Conservation (phyloP, 2,888 invertebrate species). For the Torymus auratus region DNA sequence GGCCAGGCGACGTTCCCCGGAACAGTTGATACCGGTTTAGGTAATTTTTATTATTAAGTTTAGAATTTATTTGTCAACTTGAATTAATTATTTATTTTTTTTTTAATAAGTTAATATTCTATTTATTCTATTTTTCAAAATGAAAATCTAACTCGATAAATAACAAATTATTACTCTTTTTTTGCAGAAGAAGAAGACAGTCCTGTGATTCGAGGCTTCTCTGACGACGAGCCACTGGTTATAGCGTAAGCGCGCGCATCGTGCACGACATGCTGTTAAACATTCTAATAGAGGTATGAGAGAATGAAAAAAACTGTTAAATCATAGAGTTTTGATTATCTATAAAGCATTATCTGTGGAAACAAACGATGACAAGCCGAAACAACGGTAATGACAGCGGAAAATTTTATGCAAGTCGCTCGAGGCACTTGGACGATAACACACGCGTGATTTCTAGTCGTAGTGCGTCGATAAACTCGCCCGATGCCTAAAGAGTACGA, state of each 20-base stretch:
- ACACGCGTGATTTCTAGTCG: conserved; percentile 58
- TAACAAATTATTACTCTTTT: conserved; percentile 34
- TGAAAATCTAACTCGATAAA: neutral
- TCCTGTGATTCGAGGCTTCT: conserved; percentile 93
- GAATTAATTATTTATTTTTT: too few species aligned
- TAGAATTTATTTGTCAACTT: too few species aligned
- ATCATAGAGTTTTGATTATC: conserved; percentile 67
- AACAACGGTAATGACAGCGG: conserved; percentile 32
- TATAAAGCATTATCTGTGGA: conserved; percentile 64
- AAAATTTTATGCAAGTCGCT: conserved; percentile 59
- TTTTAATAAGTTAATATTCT: too few species aligned
- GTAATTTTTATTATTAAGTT: conserved; percentile 73
- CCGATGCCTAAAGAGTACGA: conserved; percentile 55
- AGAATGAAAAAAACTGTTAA: conserved; percentile 66
- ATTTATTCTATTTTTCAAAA: too few species aligned
- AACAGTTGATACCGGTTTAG: conserved; percentile 80
- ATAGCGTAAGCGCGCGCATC: conserved; percentile 84
- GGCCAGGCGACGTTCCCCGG: conserved; percentile 91
- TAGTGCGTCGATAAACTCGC: conserved; percentile 56
- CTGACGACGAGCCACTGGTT: conserved; percentile 95
- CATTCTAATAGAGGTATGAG: conserved; percentile 58
- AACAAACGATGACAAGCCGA: conserved; percentile 53
- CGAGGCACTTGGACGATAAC: conserved; percentile 54
- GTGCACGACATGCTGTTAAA: conserved; percentile 24
- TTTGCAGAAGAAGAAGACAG: conserved; percentile 88